These are phyloP conservation scores for Melipona bicolor DNA, from an alignment of 2,888 invertebrate species.

Conservation along the genomic window DNA sequence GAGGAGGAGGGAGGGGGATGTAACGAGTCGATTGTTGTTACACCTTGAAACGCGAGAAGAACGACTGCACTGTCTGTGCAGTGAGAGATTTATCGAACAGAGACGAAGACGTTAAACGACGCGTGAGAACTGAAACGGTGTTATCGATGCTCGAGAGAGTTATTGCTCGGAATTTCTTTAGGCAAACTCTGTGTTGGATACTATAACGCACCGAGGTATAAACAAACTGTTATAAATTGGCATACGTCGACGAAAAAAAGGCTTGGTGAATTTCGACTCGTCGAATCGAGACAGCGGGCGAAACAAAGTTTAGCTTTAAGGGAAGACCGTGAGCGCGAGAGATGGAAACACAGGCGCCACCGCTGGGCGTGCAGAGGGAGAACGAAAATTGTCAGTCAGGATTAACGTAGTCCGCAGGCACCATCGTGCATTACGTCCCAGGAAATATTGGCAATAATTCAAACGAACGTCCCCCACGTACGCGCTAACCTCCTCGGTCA, in stretches of 20 bases:
- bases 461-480: slow-evolving; percentile 51
- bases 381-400: slow-evolving; percentile 56
- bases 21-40: slow-evolving; percentile 51
- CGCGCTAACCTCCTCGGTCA: slow-evolving; percentile 46
- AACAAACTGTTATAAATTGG: background rate
- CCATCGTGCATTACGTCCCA: slow-evolving; percentile 50
- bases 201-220: background rate
- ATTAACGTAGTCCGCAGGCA: slow-evolving; percentile 54
- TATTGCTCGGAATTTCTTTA: background rate
- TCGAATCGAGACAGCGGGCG: slow-evolving; percentile 11
- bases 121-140: background rate
- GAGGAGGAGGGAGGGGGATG: background rate
- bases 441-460: slow-evolving; percentile 61
- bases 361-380: slow-evolving; percentile 26
- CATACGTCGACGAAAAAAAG: slow-evolving; percentile 3
- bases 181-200: no score
- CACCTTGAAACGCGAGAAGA: slow-evolving; percentile 29
- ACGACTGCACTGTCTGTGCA: slow-evolving; percentile 24
- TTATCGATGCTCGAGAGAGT: background rate
- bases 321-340: slow-evolving; percentile 18
- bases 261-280: slow-evolving; percentile 37
- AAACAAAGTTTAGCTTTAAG: slow-evolving; percentile 34
- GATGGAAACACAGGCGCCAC: slow-evolving; percentile 21
- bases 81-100: slow-evolving; percentile 24
- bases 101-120: background rate